Base-by-base conservation (phyloP, 92 coral and sea anemone genomes). In the Palythoa heliodiscus region DNA sequence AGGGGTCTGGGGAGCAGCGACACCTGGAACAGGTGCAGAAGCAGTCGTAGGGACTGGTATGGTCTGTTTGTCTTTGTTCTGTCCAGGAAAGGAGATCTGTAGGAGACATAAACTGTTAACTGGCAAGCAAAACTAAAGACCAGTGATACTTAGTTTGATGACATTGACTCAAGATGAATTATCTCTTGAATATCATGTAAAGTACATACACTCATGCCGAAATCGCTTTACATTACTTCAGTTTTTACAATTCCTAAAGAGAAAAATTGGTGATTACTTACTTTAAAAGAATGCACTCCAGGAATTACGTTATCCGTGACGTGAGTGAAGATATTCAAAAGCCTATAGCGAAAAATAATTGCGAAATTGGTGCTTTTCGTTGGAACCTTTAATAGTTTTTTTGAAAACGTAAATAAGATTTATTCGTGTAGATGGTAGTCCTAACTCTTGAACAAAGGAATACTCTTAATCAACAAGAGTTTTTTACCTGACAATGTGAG, bases 221-320 rank as follows among this genome's bases (percentile, higher is more conserved):
- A 43, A 43, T 43, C 9, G 50, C 50, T 43, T 1, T 7, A 0
- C 7, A 43, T 43, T 43, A 7, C 50, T 43, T 43, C 50, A 43
- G 0, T 43, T 43, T 43, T 7, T 0, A 43, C 50, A 43, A 43
- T 8, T 43, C 50, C 50, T 43, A 43, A 43, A 3, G 7, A 5
- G 50, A 13, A 16, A 58, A 15, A 58, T 14, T 13, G 64, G n/a
- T 58, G 20, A 13, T 15, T 58, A 76, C 82, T 61, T 89, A 97
- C 99, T 93, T 97, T 97, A 57, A 95, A 93, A 5, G 92, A 83
- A 64, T 91, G 95, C 0, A 89, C 94, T 72, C 99, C 99, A 4
- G 99, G 99, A 11, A 80, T 66, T 39, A 81, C 83, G 58, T 92
- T 89, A 71, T 94, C 97, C 82, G 94, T 88, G 20, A 94, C 91